Conservation (phyloP, 1,140 invertebrate genomes). For the Lanistes nyassanus region DNA sequence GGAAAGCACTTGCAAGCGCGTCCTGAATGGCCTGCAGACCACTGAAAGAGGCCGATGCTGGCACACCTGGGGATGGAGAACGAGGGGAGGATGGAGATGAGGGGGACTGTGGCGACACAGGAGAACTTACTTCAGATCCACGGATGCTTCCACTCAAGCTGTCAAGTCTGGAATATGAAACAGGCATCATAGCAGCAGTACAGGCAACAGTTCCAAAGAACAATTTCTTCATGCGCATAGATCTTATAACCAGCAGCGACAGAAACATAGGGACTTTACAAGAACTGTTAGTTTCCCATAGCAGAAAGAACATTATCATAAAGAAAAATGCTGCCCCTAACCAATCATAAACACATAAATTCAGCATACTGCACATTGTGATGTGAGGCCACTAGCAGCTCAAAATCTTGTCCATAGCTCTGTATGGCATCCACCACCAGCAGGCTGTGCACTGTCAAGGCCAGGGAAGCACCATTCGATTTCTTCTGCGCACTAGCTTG, state of each 20-base stretch:
- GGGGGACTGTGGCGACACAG: slow-evolving; percentile 78
- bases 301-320: too few relatives aligned
- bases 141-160: slow-evolving; percentile 90
- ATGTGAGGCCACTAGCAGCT: slow-evolving; percentile 92
- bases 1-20: slow-evolving; percentile 52
- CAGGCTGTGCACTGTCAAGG: slow-evolving; percentile 89
- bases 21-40: slow-evolving; percentile 52
- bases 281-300: too few relatives aligned
- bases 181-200: background rate
- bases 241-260: too few relatives aligned
- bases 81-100: slow-evolving; percentile 52
- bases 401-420: slow-evolving; percentile 94
- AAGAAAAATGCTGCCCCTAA: too few relatives aligned
- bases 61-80: slow-evolving; percentile 23
- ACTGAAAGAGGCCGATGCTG: slow-evolving; percentile 25
- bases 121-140: slow-evolving; percentile 90
- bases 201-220: background rate
- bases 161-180: slow-evolving; percentile 79
- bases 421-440: slow-evolving; percentile 93
- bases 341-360: too few relatives aligned
- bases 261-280: too few relatives aligned
- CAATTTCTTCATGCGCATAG: too few relatives aligned
- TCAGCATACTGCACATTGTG: slow-evolving; percentile 83
- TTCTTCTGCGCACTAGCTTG: slow-evolving; percentile 79
- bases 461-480: slow-evolving; percentile 78